Base-by-base conservation (phyloP, 2,797 vertebrate genomes). In the Bovichtus diacanthus region DNA sequence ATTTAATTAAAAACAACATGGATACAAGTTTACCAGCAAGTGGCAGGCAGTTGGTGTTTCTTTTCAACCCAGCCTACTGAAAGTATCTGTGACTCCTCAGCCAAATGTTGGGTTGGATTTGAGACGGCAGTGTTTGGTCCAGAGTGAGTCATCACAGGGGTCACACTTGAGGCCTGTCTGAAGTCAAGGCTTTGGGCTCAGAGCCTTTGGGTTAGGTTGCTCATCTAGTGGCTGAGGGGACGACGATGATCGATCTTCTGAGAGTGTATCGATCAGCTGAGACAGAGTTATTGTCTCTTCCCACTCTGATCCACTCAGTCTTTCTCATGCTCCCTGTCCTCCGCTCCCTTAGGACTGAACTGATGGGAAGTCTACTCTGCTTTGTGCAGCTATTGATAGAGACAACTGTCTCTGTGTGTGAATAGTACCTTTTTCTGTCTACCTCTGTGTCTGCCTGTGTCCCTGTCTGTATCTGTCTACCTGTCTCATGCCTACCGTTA, bases 201-300 rank as follows among this genome's bases (percentile, higher is more conserved):
- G 59, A 65, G 80, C 62, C 81, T 78, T 78, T 82, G 75, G 80
- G 78, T 90, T 83, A 69, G 65, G 80, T 88, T 85, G 77, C 86
- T 87, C 61, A 56, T 82, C 56, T 54, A 56, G 49, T 64, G 38
- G 60, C 67, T 79, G 89, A 83, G 66, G 79, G 74, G 70, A 87
- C 75, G n/a, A 16, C 64, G 53, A 25, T 83, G 81, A 93, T 92
- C 49, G 80, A 92, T 87, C 77, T 75, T 68, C 25, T 89, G 63
- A 87, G 75, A 76, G 74, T 55, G 69, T 79, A 94, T 92, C 83
- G 92, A 92, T 92, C 82, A 87, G 41, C 63, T 68, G 68, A 90
- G 87, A 84, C 69, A 77, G 65, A 84, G 80, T 84, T 83, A 86
- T 84, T 79, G 82, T 90, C 80, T 85, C 76, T 78, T 82, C 27